Base-by-base conservation (phyloP, 2,888 invertebrate genomes). In the Junonia oenone region DNA sequence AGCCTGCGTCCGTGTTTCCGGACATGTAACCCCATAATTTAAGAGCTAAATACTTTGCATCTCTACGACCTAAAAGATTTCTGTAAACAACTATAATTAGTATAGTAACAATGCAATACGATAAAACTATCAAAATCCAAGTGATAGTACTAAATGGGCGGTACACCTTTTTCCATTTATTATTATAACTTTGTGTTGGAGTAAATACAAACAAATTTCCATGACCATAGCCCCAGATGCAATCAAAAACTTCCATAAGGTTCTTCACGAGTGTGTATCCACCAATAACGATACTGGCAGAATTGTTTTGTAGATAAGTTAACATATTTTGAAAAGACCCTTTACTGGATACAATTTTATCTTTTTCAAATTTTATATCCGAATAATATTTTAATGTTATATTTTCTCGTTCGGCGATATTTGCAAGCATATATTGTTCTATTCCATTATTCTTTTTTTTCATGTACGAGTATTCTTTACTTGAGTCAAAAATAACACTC, bases 381-480 rank as follows among this genome's bases (percentile, higher is more conserved):
- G 63, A 56, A 38, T 62, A 58, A 45, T 75, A 78, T 6, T 74
- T 51, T 15, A 81, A 45, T 9, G 49, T 38, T 51, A 78, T 63
- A 1, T 68, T 69, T 61, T 74, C 72, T 6, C 57, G 58, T 14
- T 63, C 26, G 26, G 77, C 75, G 38, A 80, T 71, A 3, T 66
- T 74, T 33, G 72, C 68, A 6, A 84, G 59, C 9, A 84, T 56
- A 48, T 68, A 76, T 57, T 83, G 79, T 60, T 84, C 84, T 43
- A 78, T 53, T 9, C 79, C 81, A 26, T 64, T 63, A 13, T n/a
- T 26, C 2, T 45, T n/a, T 19, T 15, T 15, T 11, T 72, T 68
- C 17, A 54, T 31, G 22, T 68, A 63, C 3, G 68, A 64, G 27
- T 59, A 67, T 38, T 68, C 69, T 35, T 68, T 67, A 45, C 67